Evolutionary conservation across 2,113 vertebrate species (phyloP).

Genomic region (Numenius arquata): DNA sequence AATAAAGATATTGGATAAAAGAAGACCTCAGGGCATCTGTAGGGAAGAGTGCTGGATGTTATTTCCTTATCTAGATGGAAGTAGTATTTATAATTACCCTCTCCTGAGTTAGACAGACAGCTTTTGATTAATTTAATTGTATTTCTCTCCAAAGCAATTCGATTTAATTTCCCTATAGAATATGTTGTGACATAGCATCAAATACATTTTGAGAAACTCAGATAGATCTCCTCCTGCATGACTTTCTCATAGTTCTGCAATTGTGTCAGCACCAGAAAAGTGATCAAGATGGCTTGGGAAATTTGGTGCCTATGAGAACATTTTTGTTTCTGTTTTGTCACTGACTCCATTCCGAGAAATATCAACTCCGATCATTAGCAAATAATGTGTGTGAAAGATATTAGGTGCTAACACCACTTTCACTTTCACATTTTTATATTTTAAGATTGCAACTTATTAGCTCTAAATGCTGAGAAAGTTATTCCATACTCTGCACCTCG

Average conservation of each 20-base stretch:
- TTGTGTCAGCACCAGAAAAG: neutral
- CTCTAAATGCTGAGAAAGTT: neutral
- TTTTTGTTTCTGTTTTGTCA: neutral
- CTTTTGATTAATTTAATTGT: slow-evolving; percentile 22
- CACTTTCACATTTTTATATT: neutral
- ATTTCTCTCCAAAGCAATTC: slow-evolving; percentile 12
- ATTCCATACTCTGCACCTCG: neutral
- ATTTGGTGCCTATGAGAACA: neutral
- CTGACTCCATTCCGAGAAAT: neutral
- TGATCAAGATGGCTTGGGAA: neutral
- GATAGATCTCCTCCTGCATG: neutral
- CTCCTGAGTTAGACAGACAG: neutral
- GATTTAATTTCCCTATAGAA: slow-evolving; percentile 32
- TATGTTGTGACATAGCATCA: neutral
- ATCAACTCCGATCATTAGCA: neutral
- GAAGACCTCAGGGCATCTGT: neutral
- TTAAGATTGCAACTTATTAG: neutral
- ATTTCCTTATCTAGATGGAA: slow-evolving; percentile 9
- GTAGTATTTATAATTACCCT: slow-evolving; percentile 27
- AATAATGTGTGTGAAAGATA: neutral
- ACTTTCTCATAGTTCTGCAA: neutral
- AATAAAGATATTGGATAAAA: neutral
- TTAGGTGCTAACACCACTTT: neutral
- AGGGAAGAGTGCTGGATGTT: neutral
- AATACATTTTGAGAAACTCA: neutral